Evolutionary conservation across 2,888 invertebrate genomes (phyloP).

Genomic region (Drosophila seclusa): DNA sequence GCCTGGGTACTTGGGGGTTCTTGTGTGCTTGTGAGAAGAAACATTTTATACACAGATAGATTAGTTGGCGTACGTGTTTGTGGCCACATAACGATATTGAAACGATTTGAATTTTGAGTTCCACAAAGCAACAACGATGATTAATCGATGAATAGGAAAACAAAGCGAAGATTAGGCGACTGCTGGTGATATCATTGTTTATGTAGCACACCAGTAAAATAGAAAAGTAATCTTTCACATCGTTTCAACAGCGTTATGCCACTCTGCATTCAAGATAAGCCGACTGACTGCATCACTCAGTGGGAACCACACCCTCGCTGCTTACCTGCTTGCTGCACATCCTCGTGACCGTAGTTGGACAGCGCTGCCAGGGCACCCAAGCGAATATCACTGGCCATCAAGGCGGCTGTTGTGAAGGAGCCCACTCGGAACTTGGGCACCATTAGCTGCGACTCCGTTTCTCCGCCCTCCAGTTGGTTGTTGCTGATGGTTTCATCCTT

Average conservation of each 20-base stretch:
- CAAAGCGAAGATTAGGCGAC: neutral
- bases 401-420: slow-evolving; percentile 84
- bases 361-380: slow-evolving; percentile 84
- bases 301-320: slow-evolving; percentile 5
- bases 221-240: slow-evolving; percentile 7
- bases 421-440: slow-evolving; percentile 89
- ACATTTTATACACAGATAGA: slow-evolving; percentile 28
- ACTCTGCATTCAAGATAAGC: neutral
- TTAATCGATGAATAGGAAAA: slow-evolving; percentile 5
- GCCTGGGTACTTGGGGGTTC: slow-evolving; percentile 76
- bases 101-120: slow-evolving; percentile 9
- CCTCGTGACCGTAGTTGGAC: slow-evolving; percentile 84
- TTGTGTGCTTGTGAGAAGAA: slow-evolving; percentile 83
- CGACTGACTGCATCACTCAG: neutral
- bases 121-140: slow-evolving; percentile 3
- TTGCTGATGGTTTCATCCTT: slow-evolving; percentile 10
- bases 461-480: slow-evolving; percentile 47
- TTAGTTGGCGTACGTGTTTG: neutral
- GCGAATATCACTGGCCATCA: slow-evolving; percentile 81
- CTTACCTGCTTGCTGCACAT: slow-evolving; percentile 83
- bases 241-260: slow-evolving; percentile 13
- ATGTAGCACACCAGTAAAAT: neutral
- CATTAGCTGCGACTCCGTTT: slow-evolving; percentile 86
- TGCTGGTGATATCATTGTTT: slow-evolving; percentile 23
- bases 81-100: slow-evolving; percentile 9